Evolutionary conservation across 37 sponge, comb jelly and placozoan species (phyloP).

Genomic region (Crambe crambe): DNA sequence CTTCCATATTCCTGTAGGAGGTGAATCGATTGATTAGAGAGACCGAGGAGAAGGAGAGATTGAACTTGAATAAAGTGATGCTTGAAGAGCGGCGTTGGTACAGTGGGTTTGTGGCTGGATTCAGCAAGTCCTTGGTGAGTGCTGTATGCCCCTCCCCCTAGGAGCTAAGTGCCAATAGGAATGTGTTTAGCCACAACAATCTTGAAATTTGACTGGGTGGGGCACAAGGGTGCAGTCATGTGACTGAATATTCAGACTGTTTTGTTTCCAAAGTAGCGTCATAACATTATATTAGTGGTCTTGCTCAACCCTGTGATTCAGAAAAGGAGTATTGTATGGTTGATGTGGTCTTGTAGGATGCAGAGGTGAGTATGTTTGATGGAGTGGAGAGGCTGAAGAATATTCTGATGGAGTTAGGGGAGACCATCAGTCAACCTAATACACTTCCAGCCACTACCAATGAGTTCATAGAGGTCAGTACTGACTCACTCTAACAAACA

Average conservation of each 20-base stretch:
- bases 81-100: constrained; percentile 71
- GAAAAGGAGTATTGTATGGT: neutral
- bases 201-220: no score
- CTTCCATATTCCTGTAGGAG: constrained; percentile 35
- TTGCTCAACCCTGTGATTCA: no score
- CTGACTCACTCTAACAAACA: neutral
- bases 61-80: constrained; percentile 49
- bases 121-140: constrained; percentile 54
- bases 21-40: constrained; percentile 16
- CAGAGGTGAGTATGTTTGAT: constrained; percentile 35
- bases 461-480: constrained; percentile 54
- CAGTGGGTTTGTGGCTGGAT: constrained; percentile 55
- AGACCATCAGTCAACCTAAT: constrained; percentile 18
- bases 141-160: neutral
- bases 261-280: no score
- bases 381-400: constrained; percentile 60
- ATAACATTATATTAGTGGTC: no score
- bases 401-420: constrained; percentile 33
- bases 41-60: constrained; percentile 48
- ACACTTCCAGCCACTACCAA: constrained; percentile 39
- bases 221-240: no score
- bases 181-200: no score
- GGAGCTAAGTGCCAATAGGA: neutral
- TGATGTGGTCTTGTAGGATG: constrained; percentile 26
- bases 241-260: no score